Base-by-base conservation (phyloP, 1,140 invertebrate species). In the Drosophila novamexicana region DNA sequence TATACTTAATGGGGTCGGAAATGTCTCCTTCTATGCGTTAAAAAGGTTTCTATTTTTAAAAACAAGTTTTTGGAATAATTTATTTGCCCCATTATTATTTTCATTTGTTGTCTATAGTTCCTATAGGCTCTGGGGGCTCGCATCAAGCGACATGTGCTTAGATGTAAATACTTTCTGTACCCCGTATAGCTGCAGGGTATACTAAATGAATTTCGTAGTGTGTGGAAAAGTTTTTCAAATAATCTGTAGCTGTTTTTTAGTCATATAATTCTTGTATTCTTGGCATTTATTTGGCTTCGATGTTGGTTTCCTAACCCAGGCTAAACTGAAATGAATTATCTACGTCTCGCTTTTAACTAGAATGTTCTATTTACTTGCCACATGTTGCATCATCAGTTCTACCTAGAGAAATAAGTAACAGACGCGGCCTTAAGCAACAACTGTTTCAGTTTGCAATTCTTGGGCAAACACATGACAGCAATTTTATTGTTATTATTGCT, bases 381-480 rank as follows among this genome's bases (percentile, higher is more conserved):
- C 16, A 42, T 32, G 47, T 66, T 66, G 63, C 70, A 67, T 53
- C 69, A 59, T 14, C 47, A 66, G 12, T 22, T 18, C 22, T 29
- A 29, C 22, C 22, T 29, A 29, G 22, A 29, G 3, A 29, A 49
- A 44, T 42, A 54, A n/a, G 4, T 36, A 39, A 42, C n/a, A 22
- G 7, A 16, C 22, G 39, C 40, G 56, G 2, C 2, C 22, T 61
- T 74, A 47, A 49, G 50, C 57, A 57, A 62, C 71, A 74, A 74
- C 66, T 74, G 57, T 62, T 74, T 56, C 57, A 69, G 66, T 56
- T 56, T 16, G 49, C 71, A 61, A 50, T 50, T 69, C 57, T 69
- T 74, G 50, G 49, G 64, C 64, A 73, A 73, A 61, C 56, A 74
- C 40, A 61, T 68, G 40, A 68, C 57, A 69, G 50, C 42, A 68